A percentile compares a stretch with the other conserved stretches of the same genome.
Evolutionary conservation across 2,888 invertebrate genomes (phyloP).

Genomic region (Oligia latruncula): DNA sequence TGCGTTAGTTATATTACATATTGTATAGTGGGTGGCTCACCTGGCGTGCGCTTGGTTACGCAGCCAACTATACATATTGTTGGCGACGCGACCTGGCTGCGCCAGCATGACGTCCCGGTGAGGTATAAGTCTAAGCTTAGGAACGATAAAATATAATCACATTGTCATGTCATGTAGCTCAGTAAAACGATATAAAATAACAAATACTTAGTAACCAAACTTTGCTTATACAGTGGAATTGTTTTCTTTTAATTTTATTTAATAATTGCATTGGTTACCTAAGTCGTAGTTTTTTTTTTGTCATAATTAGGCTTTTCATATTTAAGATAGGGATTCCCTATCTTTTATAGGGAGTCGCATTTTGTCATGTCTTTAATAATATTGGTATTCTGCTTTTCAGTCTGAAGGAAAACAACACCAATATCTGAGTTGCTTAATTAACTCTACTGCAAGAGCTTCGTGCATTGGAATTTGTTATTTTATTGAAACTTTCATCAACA

Average conservation of each 20-base stretch:
- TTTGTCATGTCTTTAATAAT: neutral
- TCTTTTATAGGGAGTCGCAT: neutral
- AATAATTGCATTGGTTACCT: conserved; percentile 19
- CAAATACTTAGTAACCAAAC: conserved; percentile 18
- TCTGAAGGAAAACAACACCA: neutral
- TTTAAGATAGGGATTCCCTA: neutral
- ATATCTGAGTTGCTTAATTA: neutral
- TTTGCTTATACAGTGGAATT: conserved; percentile 4
- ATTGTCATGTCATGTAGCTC: conserved; percentile 64
- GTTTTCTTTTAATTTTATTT: conserved; percentile 1
- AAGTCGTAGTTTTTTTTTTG: conserved; percentile 2
- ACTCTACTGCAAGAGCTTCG: neutral
- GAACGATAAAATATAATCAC: conserved; percentile 67
- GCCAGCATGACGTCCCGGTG: neutral
- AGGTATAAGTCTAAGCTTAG: conserved; percentile 42
- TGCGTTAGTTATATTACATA: too few species aligned
- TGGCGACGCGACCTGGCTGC: neutral
- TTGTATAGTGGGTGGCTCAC: too few species aligned
- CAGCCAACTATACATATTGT: neutral
- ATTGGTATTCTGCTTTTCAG: neutral
- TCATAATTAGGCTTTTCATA: conserved; percentile 1
- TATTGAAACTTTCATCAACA: neutral
- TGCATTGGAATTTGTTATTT: conserved; percentile 1
- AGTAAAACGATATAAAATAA: conserved; percentile 42
- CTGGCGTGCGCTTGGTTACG: neutral